Base-by-base conservation (phyloP, 1,140 invertebrate genomes). In the Theocolax elegans region DNA sequence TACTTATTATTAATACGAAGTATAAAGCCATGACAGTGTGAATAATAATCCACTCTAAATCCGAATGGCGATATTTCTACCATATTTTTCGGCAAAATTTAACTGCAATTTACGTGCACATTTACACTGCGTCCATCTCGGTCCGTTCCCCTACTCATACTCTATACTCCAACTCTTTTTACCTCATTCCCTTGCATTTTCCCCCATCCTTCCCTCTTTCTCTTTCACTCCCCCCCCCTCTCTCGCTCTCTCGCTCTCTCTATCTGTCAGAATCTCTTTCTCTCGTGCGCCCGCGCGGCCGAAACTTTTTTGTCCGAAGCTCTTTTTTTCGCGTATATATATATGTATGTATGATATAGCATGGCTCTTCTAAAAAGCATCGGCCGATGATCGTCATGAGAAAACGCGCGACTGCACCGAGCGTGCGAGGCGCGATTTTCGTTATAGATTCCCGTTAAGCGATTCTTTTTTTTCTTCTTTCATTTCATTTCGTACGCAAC, bases 321-420 rank as follows among this genome's bases (percentile, higher is more conserved):
- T 3, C 10, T 25, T 40, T 8, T 46, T 46, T 46, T 46, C 4
- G 4, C 44, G 19, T 46, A 46, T 46, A 4, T 46, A 4, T 4
- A 4, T 46, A 15, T 31, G n/a, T 48, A 12, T 54, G 23, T 65
- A 17, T 51, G 19, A 29, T 29, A n/a, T 35, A 35, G 56, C 31
- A 40, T 13, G 48, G 49, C 67, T 59, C 68, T 70, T 64, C 68
- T 64, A 70, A 64, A 70, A 70, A 56, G 42, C 60, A 63, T 48
- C 40, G 60, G 21, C 44, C 58, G 68, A 70, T 70, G 68, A 70
- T 70, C 40, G 68, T 64, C 68, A 70, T 70, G 68, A 70, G 60
- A 58, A 70, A 58, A 70, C 51, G 60, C 60, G 58, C 31, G 68
- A 69, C 49, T 63, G 59, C 66, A 12, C 40, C 31, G 23, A 13